Evolutionary conservation across 2,113 vertebrate genomes (phyloP), one percentile per base, ranked within the genome.

Genomic region (Rhinoptilus africanus): DNA sequence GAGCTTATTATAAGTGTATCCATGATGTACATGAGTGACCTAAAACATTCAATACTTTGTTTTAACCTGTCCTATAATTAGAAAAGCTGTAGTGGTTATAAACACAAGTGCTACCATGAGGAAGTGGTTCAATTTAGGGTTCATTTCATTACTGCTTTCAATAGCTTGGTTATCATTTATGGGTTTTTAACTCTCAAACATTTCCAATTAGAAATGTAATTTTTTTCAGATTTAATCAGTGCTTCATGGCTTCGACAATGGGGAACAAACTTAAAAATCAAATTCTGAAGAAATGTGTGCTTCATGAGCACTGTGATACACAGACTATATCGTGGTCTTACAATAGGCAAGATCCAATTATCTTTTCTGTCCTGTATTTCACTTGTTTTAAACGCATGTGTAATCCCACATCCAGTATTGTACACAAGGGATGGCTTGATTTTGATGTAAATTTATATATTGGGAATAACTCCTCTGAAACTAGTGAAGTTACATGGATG

Each of bases 341-440:
- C 87, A 95, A 32, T 39, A 74, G 79, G 47, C 30, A 87, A 66
- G 64, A 26, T 75, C 19, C 73, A 69, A 8, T 95, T 94, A 17
- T 19, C 67, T 95, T 85, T 96, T 95, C 59, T 98, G 92, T 96
- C 94, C 34, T 63, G 21, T 83, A 26, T 75, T 86, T 93, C n/a
- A 27, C 14, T 47, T 57, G 41, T 84, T 74, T 89, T 75, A 82
- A 89, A 4, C 4, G 2, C 28, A 4, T 8, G 17, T 86, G 20
- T 71, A 74, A 86, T 89, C 48, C 34, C 57, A 71, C 28, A 14
- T 72, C 18, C 45, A 45, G 4, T 51, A 24, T 3, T 68, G 34
- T 34, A 5, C n/a, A 62, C 15, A 69, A 45, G 67, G 53, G 62
- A 41, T 75, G 66, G 60, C 53, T 81, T 95, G 43, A 51, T 80